Evolutionary conservation across 2,113 vertebrate genomes (phyloP).

Genomic region (Ahaetulla prasina): DNA sequence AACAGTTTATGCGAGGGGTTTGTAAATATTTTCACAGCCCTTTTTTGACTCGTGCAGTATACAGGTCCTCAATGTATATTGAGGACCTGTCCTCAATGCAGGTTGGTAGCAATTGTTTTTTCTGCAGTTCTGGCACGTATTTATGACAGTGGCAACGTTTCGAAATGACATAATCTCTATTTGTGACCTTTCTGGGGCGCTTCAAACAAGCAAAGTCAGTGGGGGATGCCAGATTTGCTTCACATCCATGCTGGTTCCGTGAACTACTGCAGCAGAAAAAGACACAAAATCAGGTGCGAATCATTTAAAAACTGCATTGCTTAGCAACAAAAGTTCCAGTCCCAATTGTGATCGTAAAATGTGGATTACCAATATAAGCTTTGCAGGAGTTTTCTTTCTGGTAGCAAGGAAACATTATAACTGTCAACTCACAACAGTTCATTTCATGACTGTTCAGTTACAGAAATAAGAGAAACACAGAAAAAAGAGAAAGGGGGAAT

Average conservation of each 20-base stretch:
- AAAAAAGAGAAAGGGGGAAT: too few relatives aligned
- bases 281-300: not conserved
- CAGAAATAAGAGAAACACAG: too few relatives aligned
- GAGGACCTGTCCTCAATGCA: too few relatives aligned
- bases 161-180: not conserved
- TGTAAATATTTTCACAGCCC: too few relatives aligned
- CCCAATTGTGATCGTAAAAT: not conserved
- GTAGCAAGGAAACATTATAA: not conserved
- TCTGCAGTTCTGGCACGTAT: too few relatives aligned
- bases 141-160: not conserved
- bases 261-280: not conserved
- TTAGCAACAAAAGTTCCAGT: not conserved
- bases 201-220: not conserved
- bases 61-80: too few relatives aligned
- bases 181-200: not conserved
- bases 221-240: not conserved
- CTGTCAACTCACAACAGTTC: not conserved
- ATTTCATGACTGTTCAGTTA: not conserved
- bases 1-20: too few relatives aligned
- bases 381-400: not conserved
- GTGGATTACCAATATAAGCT: not conserved
- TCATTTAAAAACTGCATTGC: not conserved
- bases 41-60: too few relatives aligned
- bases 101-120: too few relatives aligned
- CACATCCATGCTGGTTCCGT: not conserved